phyloP scores from a whole-genome alignment of 2,113 vertebrate species.

The Tyrannus savana region DNA sequence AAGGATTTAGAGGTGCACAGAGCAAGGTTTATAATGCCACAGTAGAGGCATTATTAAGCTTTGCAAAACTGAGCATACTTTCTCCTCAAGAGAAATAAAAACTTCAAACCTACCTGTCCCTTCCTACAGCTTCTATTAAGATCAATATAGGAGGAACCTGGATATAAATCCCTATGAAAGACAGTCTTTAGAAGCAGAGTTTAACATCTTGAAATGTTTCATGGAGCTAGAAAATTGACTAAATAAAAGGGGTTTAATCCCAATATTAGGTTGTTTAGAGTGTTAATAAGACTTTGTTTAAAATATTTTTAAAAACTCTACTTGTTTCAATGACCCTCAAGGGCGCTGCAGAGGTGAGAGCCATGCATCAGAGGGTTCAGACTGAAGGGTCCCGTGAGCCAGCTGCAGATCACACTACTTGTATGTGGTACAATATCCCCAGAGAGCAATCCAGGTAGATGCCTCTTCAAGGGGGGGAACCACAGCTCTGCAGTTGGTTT shows the following conservation, averaged over 20 bases:
- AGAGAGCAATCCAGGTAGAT: neutral
- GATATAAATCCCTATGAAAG: neutral
- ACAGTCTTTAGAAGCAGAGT: neutral
- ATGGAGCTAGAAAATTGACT: neutral
- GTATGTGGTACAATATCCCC: neutral
- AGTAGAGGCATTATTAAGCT: neutral
- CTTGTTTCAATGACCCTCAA: neutral
- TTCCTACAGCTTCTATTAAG: neutral
- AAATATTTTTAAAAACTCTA: neutral
- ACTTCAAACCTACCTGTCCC: neutral
- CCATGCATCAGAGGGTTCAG: neutral
- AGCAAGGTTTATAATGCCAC: neutral
- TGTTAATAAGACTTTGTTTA: neutral
- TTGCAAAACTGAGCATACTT: neutral
- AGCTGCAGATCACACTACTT: neutral
- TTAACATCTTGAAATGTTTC: neutral
- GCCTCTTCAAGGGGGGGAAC: neutral
- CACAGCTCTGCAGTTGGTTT: neutral
- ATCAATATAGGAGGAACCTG: neutral
- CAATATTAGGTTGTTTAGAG: neutral
- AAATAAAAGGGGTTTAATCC: neutral
- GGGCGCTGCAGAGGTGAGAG: neutral
- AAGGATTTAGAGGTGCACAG: neutral
- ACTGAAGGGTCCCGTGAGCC: accelerated
- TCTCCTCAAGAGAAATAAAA: neutral